Conservation (phyloP, 2,888 invertebrate genomes). For the Cryptus viduatorius region DNA sequence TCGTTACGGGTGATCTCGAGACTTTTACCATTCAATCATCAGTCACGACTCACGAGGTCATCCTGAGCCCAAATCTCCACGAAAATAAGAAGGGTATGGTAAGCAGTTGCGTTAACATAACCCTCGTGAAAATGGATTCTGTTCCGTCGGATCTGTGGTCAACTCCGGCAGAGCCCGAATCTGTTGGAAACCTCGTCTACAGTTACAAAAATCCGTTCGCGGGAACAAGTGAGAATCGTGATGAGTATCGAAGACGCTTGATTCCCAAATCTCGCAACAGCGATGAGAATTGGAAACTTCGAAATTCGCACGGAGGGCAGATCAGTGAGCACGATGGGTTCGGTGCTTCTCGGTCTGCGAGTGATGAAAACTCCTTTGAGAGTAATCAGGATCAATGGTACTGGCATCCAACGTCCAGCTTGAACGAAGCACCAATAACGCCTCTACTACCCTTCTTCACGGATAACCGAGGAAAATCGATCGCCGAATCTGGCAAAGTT, state of each 20-base stretch:
- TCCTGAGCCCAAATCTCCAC: conserved; percentile 87
- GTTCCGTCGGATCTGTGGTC: conserved; percentile 61
- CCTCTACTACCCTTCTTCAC: conserved; percentile 85
- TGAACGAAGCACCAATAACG: conserved; percentile 84
- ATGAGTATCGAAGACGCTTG: conserved; percentile 3
- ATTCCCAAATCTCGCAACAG: conserved; percentile 46
- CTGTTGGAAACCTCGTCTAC: conserved; percentile 83
- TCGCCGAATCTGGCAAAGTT: conserved; percentile 78
- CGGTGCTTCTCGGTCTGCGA: conserved; percentile 52
- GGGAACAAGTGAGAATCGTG: conserved; percentile 52
- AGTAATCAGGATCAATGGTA: conserved; percentile 77
- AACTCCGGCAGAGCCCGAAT: conserved; percentile 73
- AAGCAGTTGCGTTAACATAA: conserved; percentile 87
- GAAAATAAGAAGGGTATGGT: conserved; percentile 88
- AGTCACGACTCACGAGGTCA: conserved; percentile 88
- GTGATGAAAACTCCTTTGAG: conserved; percentile 64
- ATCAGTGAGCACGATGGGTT: conserved; percentile 33
- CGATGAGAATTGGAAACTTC: neutral
- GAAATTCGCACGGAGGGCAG: conserved; percentile 22
- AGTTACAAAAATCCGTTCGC: conserved; percentile 75
- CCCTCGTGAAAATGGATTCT: conserved; percentile 80
- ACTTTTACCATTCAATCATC: conserved; percentile 89
- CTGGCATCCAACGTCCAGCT: conserved; percentile 72
- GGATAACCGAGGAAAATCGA: conserved; percentile 85
- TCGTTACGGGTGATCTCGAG: conserved; percentile 86